These are phyloP conservation scores for Labrus mixtus DNA, from an alignment of 2,113 vertebrate genomes.

Conservation along the genomic window DNA sequence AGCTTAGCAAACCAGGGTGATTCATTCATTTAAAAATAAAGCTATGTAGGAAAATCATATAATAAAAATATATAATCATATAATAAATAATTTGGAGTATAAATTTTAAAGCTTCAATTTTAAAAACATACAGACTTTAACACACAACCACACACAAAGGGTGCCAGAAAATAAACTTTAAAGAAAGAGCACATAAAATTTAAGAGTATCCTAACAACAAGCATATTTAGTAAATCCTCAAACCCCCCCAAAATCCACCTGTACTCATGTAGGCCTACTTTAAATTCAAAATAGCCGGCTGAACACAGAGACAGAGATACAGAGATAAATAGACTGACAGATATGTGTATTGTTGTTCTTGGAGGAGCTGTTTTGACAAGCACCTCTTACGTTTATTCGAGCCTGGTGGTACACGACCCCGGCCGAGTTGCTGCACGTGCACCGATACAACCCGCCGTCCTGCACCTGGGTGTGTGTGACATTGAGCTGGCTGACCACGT, in stretches of 20 bases:
- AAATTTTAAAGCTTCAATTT: slow-evolving; percentile 21
- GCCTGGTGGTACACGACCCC: slow-evolving; percentile 99
- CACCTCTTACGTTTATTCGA: slow-evolving; percentile 99
- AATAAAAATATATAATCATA: too few species aligned
- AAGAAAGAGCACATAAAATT: neutral
- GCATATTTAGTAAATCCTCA: neutral
- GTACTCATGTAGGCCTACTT: neutral
- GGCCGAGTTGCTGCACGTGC: slow-evolving; percentile 98
- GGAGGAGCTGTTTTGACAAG: slow-evolving; percentile 99
- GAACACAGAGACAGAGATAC: neutral
- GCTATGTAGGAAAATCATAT: slow-evolving; percentile 36
- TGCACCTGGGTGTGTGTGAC: slow-evolving; percentile 95
- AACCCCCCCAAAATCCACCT: slow-evolving; percentile 11
- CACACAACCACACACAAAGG: too few species aligned
- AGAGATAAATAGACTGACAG: slow-evolving; percentile 67
- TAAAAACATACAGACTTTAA: neutral
- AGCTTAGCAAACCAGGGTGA: slow-evolving; percentile 62
- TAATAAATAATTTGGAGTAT: slow-evolving; percentile 44
- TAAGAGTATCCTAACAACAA: neutral
- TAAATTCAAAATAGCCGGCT: slow-evolving; percentile 13
- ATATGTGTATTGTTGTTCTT: slow-evolving; percentile 87
- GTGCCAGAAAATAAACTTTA: neutral
- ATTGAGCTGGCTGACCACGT: slow-evolving; percentile 97
- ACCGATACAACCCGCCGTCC: slow-evolving; percentile 97
- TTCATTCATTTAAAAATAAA: slow-evolving; percentile 64